Conservation (phyloP, 2,888 invertebrate species). For the Crioceris asparagi region DNA sequence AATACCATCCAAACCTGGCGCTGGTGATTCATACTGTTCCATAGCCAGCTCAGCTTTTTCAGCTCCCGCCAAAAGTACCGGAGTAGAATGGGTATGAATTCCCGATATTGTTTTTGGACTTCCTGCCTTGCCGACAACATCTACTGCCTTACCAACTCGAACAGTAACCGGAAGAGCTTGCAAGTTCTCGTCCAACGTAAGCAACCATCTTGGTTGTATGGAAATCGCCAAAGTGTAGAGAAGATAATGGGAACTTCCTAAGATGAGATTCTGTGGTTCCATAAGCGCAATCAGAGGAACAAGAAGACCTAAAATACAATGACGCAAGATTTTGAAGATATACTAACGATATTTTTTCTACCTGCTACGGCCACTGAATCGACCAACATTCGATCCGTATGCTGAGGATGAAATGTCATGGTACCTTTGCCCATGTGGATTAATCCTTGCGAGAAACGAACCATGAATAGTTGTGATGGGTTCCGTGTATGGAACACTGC, state of each 20-base stretch:
- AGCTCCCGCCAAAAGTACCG: slow-evolving; percentile 88
- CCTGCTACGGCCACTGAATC: slow-evolving; percentile 93
- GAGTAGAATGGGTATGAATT: slow-evolving; percentile 98
- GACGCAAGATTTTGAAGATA: neutral
- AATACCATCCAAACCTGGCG: slow-evolving; percentile 96
- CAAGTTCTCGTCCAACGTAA: slow-evolving; percentile 89
- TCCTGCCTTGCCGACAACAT: slow-evolving; percentile 98
- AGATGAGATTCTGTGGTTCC: slow-evolving; percentile 43
- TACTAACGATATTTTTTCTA: slow-evolving; percentile 18
- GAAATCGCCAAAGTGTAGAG: slow-evolving; percentile 88
- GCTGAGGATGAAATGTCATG: slow-evolving; percentile 87
- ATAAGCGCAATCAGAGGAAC: slow-evolving; percentile 29
- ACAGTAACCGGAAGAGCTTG: slow-evolving; percentile 87
- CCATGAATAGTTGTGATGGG: slow-evolving; percentile 93
- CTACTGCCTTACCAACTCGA: slow-evolving; percentile 88
- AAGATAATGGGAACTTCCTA: slow-evolving; percentile 89
- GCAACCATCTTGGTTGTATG: slow-evolving; percentile 97
- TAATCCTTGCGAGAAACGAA: slow-evolving; percentile 89
- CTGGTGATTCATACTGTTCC: slow-evolving; percentile 85
- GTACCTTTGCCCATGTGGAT: slow-evolving; percentile 98
- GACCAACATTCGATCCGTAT: slow-evolving; percentile 88
- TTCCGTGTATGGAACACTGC: slow-evolving; percentile 97
- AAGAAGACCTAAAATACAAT: slow-evolving; percentile 27
- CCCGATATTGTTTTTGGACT: slow-evolving; percentile 99
- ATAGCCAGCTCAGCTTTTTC: slow-evolving; percentile 96